These are phyloP conservation scores for Eptesicus fuscus DNA, from an alignment of 2,113 vertebrate genomes.

Conservation along the genomic window DNA sequence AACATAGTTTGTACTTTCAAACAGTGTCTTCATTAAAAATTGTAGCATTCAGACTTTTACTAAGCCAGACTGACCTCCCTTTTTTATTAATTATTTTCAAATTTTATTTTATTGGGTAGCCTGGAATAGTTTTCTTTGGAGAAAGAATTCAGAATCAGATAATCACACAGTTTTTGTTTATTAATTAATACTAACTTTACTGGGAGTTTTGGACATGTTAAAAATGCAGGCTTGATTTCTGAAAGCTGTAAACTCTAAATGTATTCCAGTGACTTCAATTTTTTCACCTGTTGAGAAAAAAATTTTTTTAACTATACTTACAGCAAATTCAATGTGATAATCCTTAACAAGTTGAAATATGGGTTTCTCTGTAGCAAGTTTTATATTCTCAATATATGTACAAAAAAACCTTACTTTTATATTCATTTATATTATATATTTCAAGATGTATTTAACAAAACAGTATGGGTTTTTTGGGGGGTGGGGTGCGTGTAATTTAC, in stretches of 20 bases:
- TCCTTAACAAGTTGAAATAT: constrained; percentile 8
- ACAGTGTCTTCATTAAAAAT: constrained; percentile 47
- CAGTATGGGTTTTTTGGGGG: background rate
- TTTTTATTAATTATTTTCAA: constrained; percentile 26
- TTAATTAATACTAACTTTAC: constrained; percentile 47
- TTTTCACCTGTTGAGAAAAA: constrained; percentile 39
- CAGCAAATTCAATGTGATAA: constrained; percentile 8
- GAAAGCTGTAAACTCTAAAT: constrained; percentile 43
- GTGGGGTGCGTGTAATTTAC: background rate
- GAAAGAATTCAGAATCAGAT: constrained; percentile 30
- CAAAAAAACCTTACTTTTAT: background rate
- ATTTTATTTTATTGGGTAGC: constrained; percentile 38
- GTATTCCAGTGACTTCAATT: background rate
- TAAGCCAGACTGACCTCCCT: background rate
- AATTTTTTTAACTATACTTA: background rate
- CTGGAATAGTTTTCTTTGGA: constrained; percentile 46
- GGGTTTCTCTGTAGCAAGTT: background rate
- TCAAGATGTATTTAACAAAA: background rate
- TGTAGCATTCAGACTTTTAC: constrained; percentile 30
- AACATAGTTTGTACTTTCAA: constrained; percentile 10
- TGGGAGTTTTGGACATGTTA: background rate
- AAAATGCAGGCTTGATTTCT: constrained; percentile 42
- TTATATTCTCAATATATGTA: background rate
- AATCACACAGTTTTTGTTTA: constrained; percentile 9
- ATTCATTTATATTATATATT: constrained; percentile 24